Conservation (phyloP, 1,140 invertebrate species). For the Leptestheria dahalacensis region DNA sequence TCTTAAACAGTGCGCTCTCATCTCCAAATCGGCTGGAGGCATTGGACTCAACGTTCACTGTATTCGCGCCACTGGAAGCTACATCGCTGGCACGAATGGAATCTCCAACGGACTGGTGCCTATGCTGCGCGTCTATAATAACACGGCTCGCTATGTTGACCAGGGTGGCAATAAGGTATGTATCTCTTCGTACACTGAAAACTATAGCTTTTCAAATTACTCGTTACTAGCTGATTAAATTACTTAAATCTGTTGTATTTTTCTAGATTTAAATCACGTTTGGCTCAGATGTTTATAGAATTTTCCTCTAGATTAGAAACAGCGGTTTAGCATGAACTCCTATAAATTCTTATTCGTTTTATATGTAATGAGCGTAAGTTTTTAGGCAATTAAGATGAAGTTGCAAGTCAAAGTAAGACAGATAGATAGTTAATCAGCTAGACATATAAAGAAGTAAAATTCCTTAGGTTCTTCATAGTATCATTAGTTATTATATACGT, state of each 20-base stretch:
- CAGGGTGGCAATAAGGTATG: slow-evolving; percentile 91
- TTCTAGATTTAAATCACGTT: no score
- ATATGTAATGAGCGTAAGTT: no score
- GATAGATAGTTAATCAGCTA: background rate
- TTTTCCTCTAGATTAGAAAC: no score
- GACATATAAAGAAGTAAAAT: no score
- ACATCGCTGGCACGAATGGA: slow-evolving; percentile 89
- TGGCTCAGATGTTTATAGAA: no score
- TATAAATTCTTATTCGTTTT: slow-evolving; percentile 2
- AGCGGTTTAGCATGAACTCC: no score
- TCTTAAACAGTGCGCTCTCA: slow-evolving; percentile 83
- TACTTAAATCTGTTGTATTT: no score
- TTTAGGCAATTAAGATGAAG: background rate
- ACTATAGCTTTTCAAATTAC: slow-evolving; percentile 4
- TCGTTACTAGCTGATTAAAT: no score
- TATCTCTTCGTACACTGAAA: no score
- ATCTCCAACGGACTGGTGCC: slow-evolving; percentile 93
- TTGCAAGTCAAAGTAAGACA: background rate
- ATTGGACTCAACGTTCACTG: slow-evolving; percentile 95
- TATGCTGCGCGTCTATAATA: slow-evolving; percentile 92
- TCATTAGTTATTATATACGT: no score
- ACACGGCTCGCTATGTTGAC: slow-evolving; percentile 91
- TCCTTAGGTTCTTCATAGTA: no score
- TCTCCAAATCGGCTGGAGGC: slow-evolving; percentile 93
- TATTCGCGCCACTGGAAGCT: slow-evolving; percentile 79